Conservation (phyloP, 2,888 invertebrate genomes). For the Gastracanthus pulcherrimus region DNA sequence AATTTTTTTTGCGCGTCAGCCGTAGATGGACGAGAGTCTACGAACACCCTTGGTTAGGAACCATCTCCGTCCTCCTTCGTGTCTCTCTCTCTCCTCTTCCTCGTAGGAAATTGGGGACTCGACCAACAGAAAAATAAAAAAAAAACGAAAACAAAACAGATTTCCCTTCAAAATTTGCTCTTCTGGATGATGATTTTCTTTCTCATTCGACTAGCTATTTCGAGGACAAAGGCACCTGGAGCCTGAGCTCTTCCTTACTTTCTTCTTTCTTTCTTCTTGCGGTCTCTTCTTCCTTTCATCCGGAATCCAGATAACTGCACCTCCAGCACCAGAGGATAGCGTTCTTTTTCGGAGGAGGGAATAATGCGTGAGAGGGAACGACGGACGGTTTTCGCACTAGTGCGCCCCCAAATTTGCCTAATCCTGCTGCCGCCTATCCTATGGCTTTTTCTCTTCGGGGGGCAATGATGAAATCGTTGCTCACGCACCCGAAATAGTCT, state of each 20-base stretch:
- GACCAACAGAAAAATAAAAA: neutral
- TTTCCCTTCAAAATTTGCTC: slow-evolving; percentile 7
- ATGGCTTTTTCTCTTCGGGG: no score
- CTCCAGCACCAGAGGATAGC: slow-evolving; percentile 5
- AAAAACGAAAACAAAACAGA: neutral
- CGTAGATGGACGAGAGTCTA: slow-evolving; percentile 27
- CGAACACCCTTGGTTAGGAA: slow-evolving; percentile 51
- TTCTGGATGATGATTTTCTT: neutral
- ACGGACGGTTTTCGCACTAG: slow-evolving; percentile 36
- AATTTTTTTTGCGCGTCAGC: neutral
- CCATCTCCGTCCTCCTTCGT: slow-evolving; percentile 26
- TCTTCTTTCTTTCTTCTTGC: slow-evolving; percentile 9
- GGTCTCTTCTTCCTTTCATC: neutral
- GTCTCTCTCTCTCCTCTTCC: neutral
- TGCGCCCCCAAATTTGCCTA: slow-evolving; percentile 15
- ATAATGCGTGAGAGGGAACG: slow-evolving; percentile 33
- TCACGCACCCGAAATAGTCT: slow-evolving; percentile 7
- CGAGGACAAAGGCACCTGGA: slow-evolving; percentile 49
- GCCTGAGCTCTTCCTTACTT: neutral
- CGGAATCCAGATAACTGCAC: neutral
- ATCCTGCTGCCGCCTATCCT: no score
- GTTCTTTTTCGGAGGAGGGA: slow-evolving; percentile 33
- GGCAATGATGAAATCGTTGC: slow-evolving; percentile 1
- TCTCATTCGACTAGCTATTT: neutral
- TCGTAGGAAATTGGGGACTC: neutral